Conservation (phyloP, 2,888 invertebrate species). For the Ornithoptera alexandrae region DNA sequence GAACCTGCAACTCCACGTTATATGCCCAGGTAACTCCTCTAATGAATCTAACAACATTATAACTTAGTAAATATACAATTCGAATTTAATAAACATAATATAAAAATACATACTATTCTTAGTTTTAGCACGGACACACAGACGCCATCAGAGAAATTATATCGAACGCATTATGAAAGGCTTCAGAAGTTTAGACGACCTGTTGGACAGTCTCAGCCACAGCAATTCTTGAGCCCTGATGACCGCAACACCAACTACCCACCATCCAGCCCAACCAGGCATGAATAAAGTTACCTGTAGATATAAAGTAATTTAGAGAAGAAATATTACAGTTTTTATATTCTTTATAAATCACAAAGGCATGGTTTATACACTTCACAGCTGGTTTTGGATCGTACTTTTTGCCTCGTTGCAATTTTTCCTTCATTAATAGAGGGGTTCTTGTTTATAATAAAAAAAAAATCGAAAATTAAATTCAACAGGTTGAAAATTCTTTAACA, state of each 20-base stretch:
- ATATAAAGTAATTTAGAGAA: neutral
- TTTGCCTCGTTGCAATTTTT: no score
- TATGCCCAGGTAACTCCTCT: slow-evolving; percentile 31
- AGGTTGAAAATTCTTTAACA: no score
- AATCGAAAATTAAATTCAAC: no score
- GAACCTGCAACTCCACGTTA: slow-evolving; percentile 52
- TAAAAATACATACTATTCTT: neutral
- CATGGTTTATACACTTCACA: no score
- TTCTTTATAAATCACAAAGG: no score
- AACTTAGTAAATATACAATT: neutral
- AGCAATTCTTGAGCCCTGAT: slow-evolving; percentile 68
- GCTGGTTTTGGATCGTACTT: no score
- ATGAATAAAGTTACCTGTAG: slow-evolving; percentile 30
- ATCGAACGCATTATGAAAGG: slow-evolving; percentile 61
- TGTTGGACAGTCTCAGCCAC: slow-evolving; percentile 49
- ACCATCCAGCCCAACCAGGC: slow-evolving; percentile 86
- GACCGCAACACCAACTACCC: slow-evolving; percentile 90
- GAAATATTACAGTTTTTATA: neutral
- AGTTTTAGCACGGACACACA: slow-evolving; percentile 42
- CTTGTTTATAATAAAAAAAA: no score
- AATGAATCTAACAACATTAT: neutral
- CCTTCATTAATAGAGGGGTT: no score
- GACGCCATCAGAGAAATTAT: slow-evolving; percentile 61
- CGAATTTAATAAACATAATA: neutral
- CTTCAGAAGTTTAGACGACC: slow-evolving; percentile 60